Evolutionary conservation across 2,113 vertebrate species (phyloP), one percentile per base, ranked within the genome.

Genomic region (Tonatia bakeri): DNA sequence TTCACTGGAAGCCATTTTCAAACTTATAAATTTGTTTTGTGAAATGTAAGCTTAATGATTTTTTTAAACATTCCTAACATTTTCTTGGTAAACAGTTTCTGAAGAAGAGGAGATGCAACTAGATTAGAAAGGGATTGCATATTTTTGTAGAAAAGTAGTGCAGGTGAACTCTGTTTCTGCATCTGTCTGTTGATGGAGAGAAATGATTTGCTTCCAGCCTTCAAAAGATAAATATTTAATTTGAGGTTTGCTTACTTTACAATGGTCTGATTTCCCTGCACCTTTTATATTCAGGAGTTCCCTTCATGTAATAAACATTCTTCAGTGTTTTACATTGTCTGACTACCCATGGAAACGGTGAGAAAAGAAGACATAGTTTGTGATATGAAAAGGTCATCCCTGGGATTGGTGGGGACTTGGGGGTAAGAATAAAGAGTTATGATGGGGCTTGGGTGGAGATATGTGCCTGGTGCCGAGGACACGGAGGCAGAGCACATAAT

Each of bases 201-300:
- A 94, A 80, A 38, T 50, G 1, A 83, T 76, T 89, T 95, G 72
- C 76, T 92, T 90, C 54, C 24, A 76, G 28, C 12, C 26, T 52
- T 92, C 80, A 94, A 72, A 80, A 28, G 79, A 54, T 54, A 79
- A 91, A 67, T 83, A 84, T n/a, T 94, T 96, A 56, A 90, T 61
- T 77, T 88, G 47, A 92, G 26, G 14, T 92, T 33, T 56, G 19
- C 16, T 89, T 81, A 64, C 17, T 86, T 67, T 86, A 65, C 36
- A 84, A 1, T 85, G 33, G 26, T 52, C 20, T 80, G 22, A 24
- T 88, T 52, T 87, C 11, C 65, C 16, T 20, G 61, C 19, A 91
- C 5, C 16, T 69, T 87, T 45, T 75, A 20, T 79, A 82, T 72
- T 90, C 47, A 50, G 13, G 94, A 90, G 28, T 73, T 17, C 56